Evolutionary conservation across 1,140 invertebrate genomes (phyloP).

Genomic region (Heliothis subflexa): DNA sequence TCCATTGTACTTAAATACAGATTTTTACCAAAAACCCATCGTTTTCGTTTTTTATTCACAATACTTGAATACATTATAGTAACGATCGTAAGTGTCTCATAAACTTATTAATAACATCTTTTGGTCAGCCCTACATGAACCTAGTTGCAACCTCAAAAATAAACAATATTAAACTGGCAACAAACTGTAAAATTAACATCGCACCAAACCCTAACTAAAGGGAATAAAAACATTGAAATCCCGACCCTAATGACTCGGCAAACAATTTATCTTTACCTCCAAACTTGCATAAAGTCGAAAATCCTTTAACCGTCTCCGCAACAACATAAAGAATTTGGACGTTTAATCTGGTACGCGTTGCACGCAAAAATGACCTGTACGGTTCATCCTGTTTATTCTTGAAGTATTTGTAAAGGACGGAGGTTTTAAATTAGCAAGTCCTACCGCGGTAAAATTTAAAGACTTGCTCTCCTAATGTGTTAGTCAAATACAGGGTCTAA

Average conservation of each 20-base stretch:
- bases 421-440: constrained; percentile 61
- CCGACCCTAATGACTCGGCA: constrained; percentile 52
- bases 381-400: constrained; percentile 52
- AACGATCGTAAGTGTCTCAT: too few species aligned
- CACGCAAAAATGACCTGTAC: constrained; percentile 52
- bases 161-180: constrained; percentile 44
- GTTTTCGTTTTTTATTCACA: too few species aligned
- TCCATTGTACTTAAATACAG: too few species aligned
- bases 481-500: constrained; percentile 50
- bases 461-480: constrained; percentile 38
- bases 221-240: constrained; percentile 47
- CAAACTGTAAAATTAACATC: constrained; percentile 57
- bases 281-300: constrained; percentile 11
- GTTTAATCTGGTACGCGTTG: neutral
- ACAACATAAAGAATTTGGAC: constrained; percentile 22
- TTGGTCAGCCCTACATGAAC: neutral
- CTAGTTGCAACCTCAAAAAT: constrained; percentile 40
- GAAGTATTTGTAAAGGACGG: constrained; percentile 59
- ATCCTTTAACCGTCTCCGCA: constrained; percentile 7
- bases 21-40: too few species aligned
- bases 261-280: constrained; percentile 47
- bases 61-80: too few species aligned
- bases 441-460: constrained; percentile 58
- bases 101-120: neutral
- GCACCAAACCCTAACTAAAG: constrained; percentile 28